Percentiles rank a stretch among this genome's conserved stretches.
phyloP scores from a whole-genome alignment of 2,113 vertebrate species.

The Callospermophilus lateralis region DNA sequence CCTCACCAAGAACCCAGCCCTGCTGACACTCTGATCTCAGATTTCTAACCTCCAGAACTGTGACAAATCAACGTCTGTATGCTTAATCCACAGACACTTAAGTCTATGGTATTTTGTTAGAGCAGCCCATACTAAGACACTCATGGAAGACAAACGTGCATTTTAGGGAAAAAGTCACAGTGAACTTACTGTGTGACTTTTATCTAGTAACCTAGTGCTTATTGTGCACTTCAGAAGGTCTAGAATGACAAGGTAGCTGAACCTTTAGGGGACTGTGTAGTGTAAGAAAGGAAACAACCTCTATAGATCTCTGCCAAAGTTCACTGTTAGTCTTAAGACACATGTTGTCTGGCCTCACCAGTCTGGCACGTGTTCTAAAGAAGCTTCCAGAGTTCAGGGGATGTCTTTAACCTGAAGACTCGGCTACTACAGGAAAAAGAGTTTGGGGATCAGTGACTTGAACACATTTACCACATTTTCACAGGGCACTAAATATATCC shows the following conservation, averaged over 20 bases:
- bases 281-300: not conserved
- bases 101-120: not conserved
- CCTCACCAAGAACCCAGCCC: not conserved
- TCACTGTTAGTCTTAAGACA: not conserved
- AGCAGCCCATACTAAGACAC: not conserved
- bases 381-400: not conserved
- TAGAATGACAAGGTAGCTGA: not conserved
- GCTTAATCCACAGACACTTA: not conserved
- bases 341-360: not conserved
- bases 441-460: not conserved
- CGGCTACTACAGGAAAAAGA: not conserved
- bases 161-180: not conserved
- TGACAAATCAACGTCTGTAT: not conserved
- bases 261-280: not conserved
- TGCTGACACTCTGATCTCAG: not conserved
- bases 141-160: not conserved
- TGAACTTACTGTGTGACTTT: not conserved
- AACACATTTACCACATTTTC: not conserved
- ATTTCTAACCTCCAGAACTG: not conserved
- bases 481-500: not conserved
- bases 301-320: not conserved
- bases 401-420: not conserved
- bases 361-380: not conserved
- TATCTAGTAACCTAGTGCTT: not conserved
- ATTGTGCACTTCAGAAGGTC: not conserved